These are phyloP conservation scores for Antedon mediterranea DNA, from an alignment of 53 echinoderm and acorn worm species.

Conservation along the genomic window DNA sequence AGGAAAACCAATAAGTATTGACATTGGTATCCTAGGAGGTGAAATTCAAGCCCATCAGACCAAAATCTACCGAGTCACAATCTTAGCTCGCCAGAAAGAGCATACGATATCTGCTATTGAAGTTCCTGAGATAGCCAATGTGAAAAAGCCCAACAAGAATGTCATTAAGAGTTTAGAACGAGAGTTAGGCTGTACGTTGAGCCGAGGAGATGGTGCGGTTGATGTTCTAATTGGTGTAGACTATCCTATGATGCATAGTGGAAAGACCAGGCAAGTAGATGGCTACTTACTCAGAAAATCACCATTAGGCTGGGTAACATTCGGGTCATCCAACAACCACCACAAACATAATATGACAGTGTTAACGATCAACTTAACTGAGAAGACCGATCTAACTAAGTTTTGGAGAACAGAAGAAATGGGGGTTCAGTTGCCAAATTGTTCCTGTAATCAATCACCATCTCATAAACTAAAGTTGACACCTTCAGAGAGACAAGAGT, in stretches of 20 bases:
- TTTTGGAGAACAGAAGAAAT: conserved; percentile 28
- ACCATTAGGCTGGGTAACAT: conserved; percentile 30
- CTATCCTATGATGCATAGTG: conserved; percentile 9
- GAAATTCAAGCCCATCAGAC: too few relatives aligned
- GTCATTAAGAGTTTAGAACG: too few relatives aligned
- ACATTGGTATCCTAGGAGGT: too few relatives aligned
- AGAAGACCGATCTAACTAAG: conserved; percentile 17
- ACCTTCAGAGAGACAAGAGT: not conserved
- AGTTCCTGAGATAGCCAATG: too few relatives aligned
- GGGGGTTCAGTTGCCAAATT: too few relatives aligned
- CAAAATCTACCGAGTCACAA: too few relatives aligned
- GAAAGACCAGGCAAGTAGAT: conserved; percentile 10
- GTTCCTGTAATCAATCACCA: too few relatives aligned
- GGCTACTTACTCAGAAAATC: conserved; percentile 16
- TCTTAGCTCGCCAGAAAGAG: too few relatives aligned
- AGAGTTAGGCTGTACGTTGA: not conserved
- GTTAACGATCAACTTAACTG: conserved; percentile 17
- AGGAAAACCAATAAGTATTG: conserved; percentile 11
- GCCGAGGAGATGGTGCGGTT: conserved; percentile 16
- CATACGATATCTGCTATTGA: too few relatives aligned
- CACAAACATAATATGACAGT: conserved; percentile 2
- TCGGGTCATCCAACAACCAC: conserved; percentile 12
- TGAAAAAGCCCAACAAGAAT: too few relatives aligned
- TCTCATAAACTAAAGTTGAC: too few relatives aligned
- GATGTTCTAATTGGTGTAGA: conserved; percentile 17